phyloP scores from a whole-genome alignment of 1,140 invertebrate genomes.

The Parasteatoda tepidariorum region DNA sequence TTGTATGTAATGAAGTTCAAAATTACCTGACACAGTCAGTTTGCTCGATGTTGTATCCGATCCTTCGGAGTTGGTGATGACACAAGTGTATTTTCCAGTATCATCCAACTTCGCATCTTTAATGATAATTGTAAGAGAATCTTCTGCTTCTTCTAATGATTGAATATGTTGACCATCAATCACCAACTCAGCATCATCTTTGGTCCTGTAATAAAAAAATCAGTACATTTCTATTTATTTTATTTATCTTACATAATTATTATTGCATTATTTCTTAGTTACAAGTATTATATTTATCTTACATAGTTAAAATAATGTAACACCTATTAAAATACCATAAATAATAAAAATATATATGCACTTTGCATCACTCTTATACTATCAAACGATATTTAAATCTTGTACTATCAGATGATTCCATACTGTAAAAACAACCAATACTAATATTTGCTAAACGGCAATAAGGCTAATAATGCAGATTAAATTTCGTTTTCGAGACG shows the following conservation, averaged over 20 bases:
- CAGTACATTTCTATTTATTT: too few relatives aligned
- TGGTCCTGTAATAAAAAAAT: conserved; percentile 40
- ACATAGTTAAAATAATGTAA: not conserved
- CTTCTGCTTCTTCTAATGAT: conserved; percentile 77
- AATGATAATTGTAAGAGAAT: conserved; percentile 80
- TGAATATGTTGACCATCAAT: conserved; percentile 74
- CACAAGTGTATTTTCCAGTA: conserved; percentile 70
- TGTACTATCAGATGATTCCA: too few relatives aligned
- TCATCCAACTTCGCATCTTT: conserved; percentile 72
- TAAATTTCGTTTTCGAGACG: too few relatives aligned
- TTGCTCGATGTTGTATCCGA: conserved; percentile 58
- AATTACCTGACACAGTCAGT: conserved; percentile 76
- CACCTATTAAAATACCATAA: too few relatives aligned
- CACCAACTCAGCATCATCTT: conserved; percentile 48
- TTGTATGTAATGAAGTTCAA: too few relatives aligned
- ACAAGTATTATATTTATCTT: not conserved
- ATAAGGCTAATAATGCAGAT: too few relatives aligned
- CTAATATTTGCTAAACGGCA: too few relatives aligned
- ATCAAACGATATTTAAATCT: too few relatives aligned
- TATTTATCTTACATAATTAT: not conserved
- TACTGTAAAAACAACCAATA: too few relatives aligned
- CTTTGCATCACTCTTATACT: too few relatives aligned
- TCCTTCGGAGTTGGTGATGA: conserved; percentile 61
- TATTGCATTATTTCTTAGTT: not conserved
- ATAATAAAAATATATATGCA: too few relatives aligned